Evolutionary conservation across 2,113 vertebrate genomes (phyloP).

Genomic region (Callocephalon fimbriatum): DNA sequence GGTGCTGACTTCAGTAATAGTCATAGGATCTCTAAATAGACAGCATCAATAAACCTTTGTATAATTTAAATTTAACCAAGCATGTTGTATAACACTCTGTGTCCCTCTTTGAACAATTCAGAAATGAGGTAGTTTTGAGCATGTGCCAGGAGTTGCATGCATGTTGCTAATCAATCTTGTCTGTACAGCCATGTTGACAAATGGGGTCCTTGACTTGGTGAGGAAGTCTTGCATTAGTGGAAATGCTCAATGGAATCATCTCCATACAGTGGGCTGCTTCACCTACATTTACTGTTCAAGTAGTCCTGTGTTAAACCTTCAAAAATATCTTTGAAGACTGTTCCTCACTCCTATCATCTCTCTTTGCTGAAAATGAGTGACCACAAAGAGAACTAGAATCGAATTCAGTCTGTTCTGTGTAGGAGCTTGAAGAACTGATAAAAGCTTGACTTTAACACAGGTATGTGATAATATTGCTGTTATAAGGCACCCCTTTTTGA

Average conservation of each 20-base stretch:
- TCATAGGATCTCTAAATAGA: neutral
- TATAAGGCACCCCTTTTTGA: neutral
- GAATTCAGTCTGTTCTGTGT: neutral
- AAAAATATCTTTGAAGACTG: neutral
- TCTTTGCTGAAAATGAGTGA: neutral
- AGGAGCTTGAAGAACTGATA: neutral
- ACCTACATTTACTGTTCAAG: neutral
- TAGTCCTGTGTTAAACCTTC: neutral
- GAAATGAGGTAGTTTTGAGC: neutral
- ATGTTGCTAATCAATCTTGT: neutral
- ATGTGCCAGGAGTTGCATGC: rapidly evolving
- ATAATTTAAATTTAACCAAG: neutral
- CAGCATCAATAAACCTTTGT: neutral
- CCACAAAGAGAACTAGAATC: neutral
- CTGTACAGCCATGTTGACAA: neutral
- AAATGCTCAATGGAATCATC: neutral
- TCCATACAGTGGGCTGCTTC: neutral
- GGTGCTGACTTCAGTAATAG: neutral
- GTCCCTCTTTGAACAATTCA: neutral
- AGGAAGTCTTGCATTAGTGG: neutral
- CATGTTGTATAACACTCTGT: neutral
- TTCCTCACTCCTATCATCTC: neutral
- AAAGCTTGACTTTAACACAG: neutral
- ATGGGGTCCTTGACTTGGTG: neutral
- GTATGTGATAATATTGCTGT: neutral